These are phyloP conservation scores for Bombus huntii DNA, from an alignment of 1,140 invertebrate species.

Conservation along the genomic window DNA sequence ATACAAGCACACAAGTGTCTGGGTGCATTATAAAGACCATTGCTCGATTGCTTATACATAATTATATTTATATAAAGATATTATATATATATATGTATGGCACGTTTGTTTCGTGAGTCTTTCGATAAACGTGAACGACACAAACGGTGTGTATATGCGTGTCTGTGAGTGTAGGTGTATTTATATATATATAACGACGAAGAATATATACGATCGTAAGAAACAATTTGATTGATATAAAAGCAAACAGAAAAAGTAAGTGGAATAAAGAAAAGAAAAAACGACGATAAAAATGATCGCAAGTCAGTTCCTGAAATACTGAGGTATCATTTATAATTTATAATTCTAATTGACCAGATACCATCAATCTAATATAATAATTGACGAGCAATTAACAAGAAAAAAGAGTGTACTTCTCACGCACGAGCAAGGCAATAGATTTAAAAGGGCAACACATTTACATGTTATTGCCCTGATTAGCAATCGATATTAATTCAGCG, in stretches of 20 bases:
- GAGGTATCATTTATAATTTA: not conserved
- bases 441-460: not conserved
- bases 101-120: slow-evolving; percentile 49
- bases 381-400: slow-evolving; percentile 3
- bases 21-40: slow-evolving; percentile 62
- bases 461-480: not conserved
- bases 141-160: not conserved
- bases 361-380: not conserved
- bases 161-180: not conserved
- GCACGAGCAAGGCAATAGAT: slow-evolving; percentile 9
- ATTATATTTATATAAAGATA: slow-evolving; percentile 62
- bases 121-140: slow-evolving; percentile 25
- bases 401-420: not conserved
- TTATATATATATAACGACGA: slow-evolving; percentile 14
- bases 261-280: not conserved
- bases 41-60: slow-evolving; percentile 60
- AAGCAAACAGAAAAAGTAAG: not conserved
- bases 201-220: not conserved
- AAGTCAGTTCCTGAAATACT: slow-evolving; percentile 55
- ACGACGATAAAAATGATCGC: slow-evolving; percentile 36
- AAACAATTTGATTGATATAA: not conserved
- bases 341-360: not conserved
- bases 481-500: slow-evolving; percentile 6
- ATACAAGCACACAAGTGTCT: slow-evolving; percentile 66
- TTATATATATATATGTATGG: slow-evolving; percentile 41